phyloP scores from a whole-genome alignment of 1,140 invertebrate genomes.

The Wasmannia auropunctata region DNA sequence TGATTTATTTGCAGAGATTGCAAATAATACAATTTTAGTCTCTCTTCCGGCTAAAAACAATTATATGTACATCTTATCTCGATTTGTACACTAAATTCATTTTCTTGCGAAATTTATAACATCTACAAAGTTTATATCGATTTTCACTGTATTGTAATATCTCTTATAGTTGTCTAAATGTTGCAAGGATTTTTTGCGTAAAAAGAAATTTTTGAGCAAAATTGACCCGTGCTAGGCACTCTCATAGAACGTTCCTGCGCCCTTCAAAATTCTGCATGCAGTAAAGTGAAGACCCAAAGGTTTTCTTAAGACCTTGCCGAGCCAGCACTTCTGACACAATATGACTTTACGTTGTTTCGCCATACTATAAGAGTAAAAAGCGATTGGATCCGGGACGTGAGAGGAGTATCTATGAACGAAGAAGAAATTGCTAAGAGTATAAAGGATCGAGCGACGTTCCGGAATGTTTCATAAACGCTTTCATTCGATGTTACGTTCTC shows the following conservation, averaged over 20 bases:
- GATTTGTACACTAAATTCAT: background rate
- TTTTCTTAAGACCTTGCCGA: constrained; percentile 52
- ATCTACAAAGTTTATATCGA: background rate
- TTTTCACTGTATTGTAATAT: background rate
- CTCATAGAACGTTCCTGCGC: background rate
- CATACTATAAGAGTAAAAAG: constrained; percentile 72
- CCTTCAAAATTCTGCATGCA: constrained; percentile 50
- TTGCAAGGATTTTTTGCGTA: background rate
- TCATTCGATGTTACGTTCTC: constrained; percentile 6
- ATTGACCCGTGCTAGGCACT: background rate
- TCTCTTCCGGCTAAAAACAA: background rate
- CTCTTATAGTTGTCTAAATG: background rate
- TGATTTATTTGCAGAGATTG: background rate
- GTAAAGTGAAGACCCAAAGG: constrained; percentile 35
- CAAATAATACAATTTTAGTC: constrained; percentile 1
- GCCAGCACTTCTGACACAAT: constrained; percentile 52
- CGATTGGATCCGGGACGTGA: constrained; percentile 77
- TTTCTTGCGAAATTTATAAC: background rate
- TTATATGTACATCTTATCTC: background rate
- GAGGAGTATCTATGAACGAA: constrained; percentile 57
- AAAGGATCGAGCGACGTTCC: constrained; percentile 34
- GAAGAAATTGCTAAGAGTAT: constrained; percentile 51
- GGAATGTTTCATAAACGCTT: constrained; percentile 61
- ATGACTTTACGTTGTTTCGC: constrained; percentile 69
- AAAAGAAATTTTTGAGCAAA: background rate